A percentile compares a stretch with the other conserved stretches of the same genome.
These are phyloP conservation scores for Cylindroiulus punctatus DNA, from an alignment of 2,888 invertebrate genomes.

Conservation along the genomic window DNA sequence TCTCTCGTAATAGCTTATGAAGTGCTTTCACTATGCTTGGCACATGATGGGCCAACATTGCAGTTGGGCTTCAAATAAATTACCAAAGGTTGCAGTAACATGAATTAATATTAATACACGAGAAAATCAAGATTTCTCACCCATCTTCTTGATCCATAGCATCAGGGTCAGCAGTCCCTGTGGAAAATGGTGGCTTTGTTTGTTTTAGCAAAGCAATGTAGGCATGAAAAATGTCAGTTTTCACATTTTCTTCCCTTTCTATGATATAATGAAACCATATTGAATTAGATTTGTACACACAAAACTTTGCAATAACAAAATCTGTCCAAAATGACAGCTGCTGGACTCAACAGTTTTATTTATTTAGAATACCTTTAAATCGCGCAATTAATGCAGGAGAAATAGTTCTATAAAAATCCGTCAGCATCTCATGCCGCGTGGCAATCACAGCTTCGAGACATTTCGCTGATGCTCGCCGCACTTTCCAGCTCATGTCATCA, in stretches of 20 bases:
- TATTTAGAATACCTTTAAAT: conserved; percentile 82
- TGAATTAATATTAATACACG: not conserved
- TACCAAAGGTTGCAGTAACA: conserved; percentile 64
- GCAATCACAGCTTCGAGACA: conserved; percentile 95
- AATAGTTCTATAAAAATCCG: conserved; percentile 86
- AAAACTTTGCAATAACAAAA: not conserved
- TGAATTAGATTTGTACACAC: conserved; percentile 39
- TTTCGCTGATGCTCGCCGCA: conserved; percentile 93
- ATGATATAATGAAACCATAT: conserved; percentile 61
- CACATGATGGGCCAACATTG: conserved; percentile 71
- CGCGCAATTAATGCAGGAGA: conserved; percentile 91
- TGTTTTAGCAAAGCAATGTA: conserved; percentile 92
- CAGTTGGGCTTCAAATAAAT: conserved; percentile 64
- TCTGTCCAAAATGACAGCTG: not conserved
- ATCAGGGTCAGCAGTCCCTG: conserved; percentile 63
- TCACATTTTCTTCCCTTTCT: conserved; percentile 99
- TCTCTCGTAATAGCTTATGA: conserved; percentile 83
- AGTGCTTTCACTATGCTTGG: conserved; percentile 86
- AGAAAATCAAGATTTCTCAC: conserved; percentile 60
- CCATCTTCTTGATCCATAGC: conserved; percentile 67
- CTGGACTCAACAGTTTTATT: not conserved
- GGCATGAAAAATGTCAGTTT: conserved; percentile 96
- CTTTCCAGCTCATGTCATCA: conserved; percentile 99
- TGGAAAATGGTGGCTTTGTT: conserved; percentile 76
- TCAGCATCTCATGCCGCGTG: conserved; percentile 88